Evolutionary conservation across 2,797 vertebrate species (phyloP).

Genomic region (Sebastes oblongus): DNA sequence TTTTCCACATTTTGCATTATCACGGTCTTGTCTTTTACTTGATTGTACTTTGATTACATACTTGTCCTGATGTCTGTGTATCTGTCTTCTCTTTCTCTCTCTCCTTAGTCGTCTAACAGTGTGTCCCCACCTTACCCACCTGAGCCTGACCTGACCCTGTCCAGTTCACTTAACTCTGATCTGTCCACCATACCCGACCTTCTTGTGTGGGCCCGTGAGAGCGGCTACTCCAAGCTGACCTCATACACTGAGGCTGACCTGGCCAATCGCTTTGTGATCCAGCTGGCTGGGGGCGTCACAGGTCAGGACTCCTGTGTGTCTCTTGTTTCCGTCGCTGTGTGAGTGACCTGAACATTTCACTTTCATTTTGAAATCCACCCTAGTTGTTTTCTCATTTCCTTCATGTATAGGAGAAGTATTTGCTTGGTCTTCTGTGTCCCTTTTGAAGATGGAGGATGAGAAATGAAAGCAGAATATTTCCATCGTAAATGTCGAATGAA

Average conservation of each 20-base stretch:
- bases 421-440: background rate
- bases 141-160: constrained; percentile 72
- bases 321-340: constrained; percentile 39
- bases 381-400: background rate
- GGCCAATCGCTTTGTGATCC: constrained; percentile 84
- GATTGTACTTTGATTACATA: background rate
- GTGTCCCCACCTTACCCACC: constrained; percentile 76
- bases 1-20: background rate
- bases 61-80: background rate
- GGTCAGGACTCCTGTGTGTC: constrained; percentile 61
- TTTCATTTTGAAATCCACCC: background rate
- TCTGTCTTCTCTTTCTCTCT: constrained; percentile 12
- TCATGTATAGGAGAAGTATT: background rate
- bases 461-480: background rate
- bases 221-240: constrained; percentile 70
- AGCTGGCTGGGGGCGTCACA: constrained; percentile 64
- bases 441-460: background rate
- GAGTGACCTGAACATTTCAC: constrained; percentile 8
- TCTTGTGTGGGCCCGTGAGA: constrained; percentile 72
- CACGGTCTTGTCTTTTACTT: background rate
- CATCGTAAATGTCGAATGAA: background rate
- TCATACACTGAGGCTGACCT: constrained; percentile 84
- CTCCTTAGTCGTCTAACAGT: constrained; percentile 78
- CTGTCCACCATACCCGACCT: constrained; percentile 72
- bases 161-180: constrained; percentile 61